Evolutionary conservation across 1,140 invertebrate species (phyloP), one percentile per base, ranked within the genome.

Genomic region (Zeugodacus cucurbitae): DNA sequence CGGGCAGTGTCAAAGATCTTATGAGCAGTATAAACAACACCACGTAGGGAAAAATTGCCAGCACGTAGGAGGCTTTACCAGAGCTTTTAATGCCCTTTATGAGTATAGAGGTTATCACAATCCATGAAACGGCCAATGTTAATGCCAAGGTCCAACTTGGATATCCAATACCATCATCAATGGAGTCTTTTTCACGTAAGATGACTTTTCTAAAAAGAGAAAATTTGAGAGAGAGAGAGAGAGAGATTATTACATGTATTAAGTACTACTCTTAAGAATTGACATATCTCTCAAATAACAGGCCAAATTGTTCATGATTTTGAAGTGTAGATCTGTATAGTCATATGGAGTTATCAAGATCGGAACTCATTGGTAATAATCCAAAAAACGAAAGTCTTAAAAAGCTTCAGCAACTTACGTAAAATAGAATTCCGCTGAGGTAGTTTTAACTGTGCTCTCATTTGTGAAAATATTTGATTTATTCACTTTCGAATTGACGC

Each of bases 31-130:
- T 95, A 1, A 97, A 92, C 92, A 98, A 95, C 20, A 98, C 95
- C 2, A 97, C 94, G 91, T 98, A 98, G 0, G 97, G 97, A 91
- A 98, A 98, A 4, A 98, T 92, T 0, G 97, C 97, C 0, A 97
- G 95, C 91, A 98, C 97, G 91, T 98, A 98, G 1, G 97, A 96
- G 0, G 96, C 96, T 93, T 97, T 97, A 70, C 96, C 96, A 0
- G 96, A 96, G 89, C 96, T 96, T 90, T 96, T 95, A 2, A 98
- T 96, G 57, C 98, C 97, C 91, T 96, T 96, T 62, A 96, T 95
- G 48, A 97, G 95, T 87, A 97, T 96, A 34, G 96, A 89, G 90
- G 96, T 97, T 32, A 98, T 96, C 26, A 96, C 93, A 48, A 97
- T 87, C 97, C 97, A 98, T 1, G 97, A 96, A 14, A 95, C 93